Evolutionary conservation across 2,888 invertebrate genomes (phyloP).

Genomic region (Hyalella azteca): DNA sequence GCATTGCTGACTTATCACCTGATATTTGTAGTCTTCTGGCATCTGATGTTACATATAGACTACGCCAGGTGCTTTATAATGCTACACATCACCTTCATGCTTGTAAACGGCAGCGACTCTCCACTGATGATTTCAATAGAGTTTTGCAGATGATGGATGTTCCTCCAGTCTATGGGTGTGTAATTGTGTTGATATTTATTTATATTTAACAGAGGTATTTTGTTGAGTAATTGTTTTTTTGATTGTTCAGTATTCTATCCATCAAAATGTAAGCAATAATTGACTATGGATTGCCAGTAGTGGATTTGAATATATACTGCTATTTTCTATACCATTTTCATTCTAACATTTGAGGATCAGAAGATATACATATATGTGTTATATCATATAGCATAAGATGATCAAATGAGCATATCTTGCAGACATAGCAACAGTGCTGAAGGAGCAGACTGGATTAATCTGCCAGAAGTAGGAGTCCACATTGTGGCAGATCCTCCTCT

Average conservation of each 20-base stretch:
- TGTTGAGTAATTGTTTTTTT: no score
- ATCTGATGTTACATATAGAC: constrained; percentile 55
- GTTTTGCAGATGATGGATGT: constrained; percentile 56
- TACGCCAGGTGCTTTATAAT: constrained; percentile 46
- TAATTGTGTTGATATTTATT: no score
- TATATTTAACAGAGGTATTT: neutral
- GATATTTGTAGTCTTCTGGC: constrained; percentile 45
- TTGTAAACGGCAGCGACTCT: constrained; percentile 49
- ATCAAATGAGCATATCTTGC: neutral
- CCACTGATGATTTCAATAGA: constrained; percentile 56
- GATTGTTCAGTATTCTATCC: no score
- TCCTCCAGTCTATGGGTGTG: constrained; percentile 49
- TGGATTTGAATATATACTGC: no score
- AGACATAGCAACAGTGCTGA: constrained; percentile 54
- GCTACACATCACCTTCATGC: constrained; percentile 48
- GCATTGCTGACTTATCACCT: constrained; percentile 51
- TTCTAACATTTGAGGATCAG: no score
- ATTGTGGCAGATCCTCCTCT: constrained; percentile 54
- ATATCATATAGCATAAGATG: no score
- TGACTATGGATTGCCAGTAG: no score
- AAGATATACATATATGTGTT: no score
- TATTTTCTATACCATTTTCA: no score
- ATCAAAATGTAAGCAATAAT: no score
- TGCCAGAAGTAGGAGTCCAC: constrained; percentile 56
- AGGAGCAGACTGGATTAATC: constrained; percentile 48